Evolutionary conservation across 1,140 invertebrate genomes (phyloP).

Genomic region (Orchestia grillus): DNA sequence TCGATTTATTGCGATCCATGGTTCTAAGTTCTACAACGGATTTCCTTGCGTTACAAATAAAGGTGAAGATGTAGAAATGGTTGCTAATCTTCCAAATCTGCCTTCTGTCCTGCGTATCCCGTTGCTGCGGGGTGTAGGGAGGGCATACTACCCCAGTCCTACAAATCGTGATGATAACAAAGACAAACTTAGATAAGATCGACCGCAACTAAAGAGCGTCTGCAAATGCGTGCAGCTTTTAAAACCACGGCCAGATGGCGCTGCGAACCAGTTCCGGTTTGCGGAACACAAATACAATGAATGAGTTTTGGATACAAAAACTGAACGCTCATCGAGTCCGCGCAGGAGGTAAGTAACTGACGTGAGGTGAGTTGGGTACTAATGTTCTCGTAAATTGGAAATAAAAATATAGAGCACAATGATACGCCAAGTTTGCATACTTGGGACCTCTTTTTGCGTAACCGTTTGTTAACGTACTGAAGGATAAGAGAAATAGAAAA

Average conservation of each 20-base stretch:
- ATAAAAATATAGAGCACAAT: too few species aligned
- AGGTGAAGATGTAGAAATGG: slow-evolving; percentile 1
- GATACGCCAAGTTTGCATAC: too few species aligned
- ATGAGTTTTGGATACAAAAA: background rate
- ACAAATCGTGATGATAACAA: slow-evolving; percentile 33
- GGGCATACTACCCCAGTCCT: background rate
- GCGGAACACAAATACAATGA: background rate
- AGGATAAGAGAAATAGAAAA: too few species aligned
- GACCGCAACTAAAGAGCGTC: background rate
- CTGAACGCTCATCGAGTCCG: background rate
- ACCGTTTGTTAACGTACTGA: too few species aligned
- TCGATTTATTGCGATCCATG: background rate
- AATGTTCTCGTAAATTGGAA: background rate
- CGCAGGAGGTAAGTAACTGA: background rate
- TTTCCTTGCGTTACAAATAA: background rate
- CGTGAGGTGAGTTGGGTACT: background rate
- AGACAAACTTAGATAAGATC: background rate
- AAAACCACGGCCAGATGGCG: background rate
- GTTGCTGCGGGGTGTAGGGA: background rate
- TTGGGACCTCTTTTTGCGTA: too few species aligned
- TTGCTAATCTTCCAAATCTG: background rate
- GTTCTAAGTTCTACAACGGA: background rate
- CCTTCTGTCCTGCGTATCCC: background rate
- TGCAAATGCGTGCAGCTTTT: background rate
- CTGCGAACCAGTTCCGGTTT: background rate